Base-by-base conservation (phyloP, 2,113 vertebrate species). In the Arenaria interpres region DNA sequence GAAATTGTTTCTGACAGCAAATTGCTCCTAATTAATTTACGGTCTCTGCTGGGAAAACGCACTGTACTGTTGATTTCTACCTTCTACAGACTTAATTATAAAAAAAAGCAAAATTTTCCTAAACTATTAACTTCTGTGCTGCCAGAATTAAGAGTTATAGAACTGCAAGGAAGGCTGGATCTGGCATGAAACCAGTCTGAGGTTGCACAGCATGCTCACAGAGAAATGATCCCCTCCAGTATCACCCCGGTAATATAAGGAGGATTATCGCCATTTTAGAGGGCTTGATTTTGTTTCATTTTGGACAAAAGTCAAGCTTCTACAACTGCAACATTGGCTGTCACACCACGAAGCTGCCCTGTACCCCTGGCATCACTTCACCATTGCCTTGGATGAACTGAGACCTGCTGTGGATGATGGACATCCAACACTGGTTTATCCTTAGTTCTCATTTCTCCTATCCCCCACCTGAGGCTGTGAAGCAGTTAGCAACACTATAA, bases 11-110 rank as follows among this genome's bases (percentile, higher is more conserved):
- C 98, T 98, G 98, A 98, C 98, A 98, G 98, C 96, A 97, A 98
- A 98, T 98, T 98, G 96, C 97, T 98, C 97, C 96, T 98, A 98
- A 98, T 98, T 98, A 98, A 98, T 98, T 98, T 98, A 96, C 94
- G n/a, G 96, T 97, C 98, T 98, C 97, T 97, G 97, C 97, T 98
- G 98, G 98, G 97, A 98, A 98, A 98, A 98, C 71, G 97, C 97
- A 97, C 97, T 96, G 94, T 98, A 97, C 97, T 96, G 97, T 98
- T 98, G 98, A 98, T 98, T 98, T 98, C 97, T 98, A 97, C 98
- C 96, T 98, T 98, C 96, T 86, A 98, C 96, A 94, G 95, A 97
- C 97, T 98, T 98, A 98, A 98, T 98, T 98, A 97, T 96, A 96
- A 98, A 97, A 95, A 95, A 97, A 92, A 77, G 77, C 92, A 78